Percentiles rank a stretch among this genome's conserved stretches.
Conservation (phyloP, 2,888 invertebrate genomes). For the Sinhomidia bicolor region DNA sequence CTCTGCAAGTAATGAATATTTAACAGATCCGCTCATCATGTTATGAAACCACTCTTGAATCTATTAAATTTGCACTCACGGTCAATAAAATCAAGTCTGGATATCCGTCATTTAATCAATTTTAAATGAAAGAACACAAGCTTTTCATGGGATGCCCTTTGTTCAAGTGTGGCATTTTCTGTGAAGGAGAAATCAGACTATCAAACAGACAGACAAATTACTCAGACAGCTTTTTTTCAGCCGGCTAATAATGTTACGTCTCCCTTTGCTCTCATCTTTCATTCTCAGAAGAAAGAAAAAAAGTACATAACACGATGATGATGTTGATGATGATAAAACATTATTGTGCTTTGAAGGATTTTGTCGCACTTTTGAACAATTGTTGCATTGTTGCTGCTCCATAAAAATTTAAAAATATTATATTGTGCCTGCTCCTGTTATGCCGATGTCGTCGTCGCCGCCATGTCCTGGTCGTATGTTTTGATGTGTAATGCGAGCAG, state of each 20-base stretch:
- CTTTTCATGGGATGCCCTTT: not conserved
- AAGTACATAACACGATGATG: not conserved
- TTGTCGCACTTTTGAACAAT: not conserved
- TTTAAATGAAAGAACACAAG: not conserved
- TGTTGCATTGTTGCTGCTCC: not conserved
- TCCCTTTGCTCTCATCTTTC: not conserved
- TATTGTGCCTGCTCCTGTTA: not conserved
- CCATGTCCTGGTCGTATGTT: too few species aligned
- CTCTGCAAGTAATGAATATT: slow-evolving; percentile 10
- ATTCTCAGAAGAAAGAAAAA: not conserved
- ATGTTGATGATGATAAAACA: not conserved
- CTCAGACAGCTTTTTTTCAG: not conserved
- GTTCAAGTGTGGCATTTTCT: too few species aligned
- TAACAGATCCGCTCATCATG: not conserved
- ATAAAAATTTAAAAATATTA: too few species aligned
- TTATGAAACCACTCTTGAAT: too few species aligned
- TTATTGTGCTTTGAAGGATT: not conserved
- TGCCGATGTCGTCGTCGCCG: not conserved
- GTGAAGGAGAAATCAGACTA: too few species aligned
- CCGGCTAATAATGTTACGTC: not conserved
- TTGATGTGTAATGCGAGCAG: not conserved
- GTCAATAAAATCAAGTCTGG: not conserved
- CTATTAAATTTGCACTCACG: not conserved
- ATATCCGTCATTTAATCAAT: not conserved
- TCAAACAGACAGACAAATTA: not conserved